A percentile compares a stretch with the other conserved stretches of the same genome.
phyloP scores from a whole-genome alignment of 1,140 invertebrate genomes.

The Bombus waltoni region DNA sequence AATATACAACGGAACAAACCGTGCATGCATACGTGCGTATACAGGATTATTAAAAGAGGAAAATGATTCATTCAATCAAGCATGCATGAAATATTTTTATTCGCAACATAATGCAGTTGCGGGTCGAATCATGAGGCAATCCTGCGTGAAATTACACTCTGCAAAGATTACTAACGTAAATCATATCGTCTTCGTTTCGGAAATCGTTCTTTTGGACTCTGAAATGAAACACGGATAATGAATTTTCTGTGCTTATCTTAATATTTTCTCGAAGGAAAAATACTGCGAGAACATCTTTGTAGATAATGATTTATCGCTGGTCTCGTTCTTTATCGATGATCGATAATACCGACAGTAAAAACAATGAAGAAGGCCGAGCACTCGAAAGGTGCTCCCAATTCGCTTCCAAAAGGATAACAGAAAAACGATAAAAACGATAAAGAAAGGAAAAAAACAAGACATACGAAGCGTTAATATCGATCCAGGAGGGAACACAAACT shows the following conservation, averaged over 20 bases:
- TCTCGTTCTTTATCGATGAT: background rate
- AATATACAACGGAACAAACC: background rate
- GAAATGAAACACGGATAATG: background rate
- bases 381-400: too few relatives aligned
- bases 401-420: background rate
- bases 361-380: background rate
- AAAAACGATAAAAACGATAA: background rate
- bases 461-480: slow-evolving; percentile 11
- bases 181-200: background rate
- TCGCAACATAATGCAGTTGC: background rate
- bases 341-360: background rate
- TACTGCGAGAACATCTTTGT: background rate
- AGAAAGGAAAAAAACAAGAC: background rate
- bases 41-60: too few relatives aligned
- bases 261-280: background rate
- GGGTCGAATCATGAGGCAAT: background rate
- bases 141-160: background rate
- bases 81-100: background rate
- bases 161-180: background rate
- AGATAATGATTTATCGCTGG: background rate
- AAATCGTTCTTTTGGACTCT: background rate
- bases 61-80: background rate
- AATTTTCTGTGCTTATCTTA: background rate
- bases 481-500: slow-evolving; percentile 24
- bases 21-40: background rate